A percentile compares a stretch with the other conserved stretches of the same genome.
These are phyloP conservation scores for Periophthalmus modestus DNA, from an alignment of 2,113 vertebrate genomes.

Conservation along the genomic window DNA sequence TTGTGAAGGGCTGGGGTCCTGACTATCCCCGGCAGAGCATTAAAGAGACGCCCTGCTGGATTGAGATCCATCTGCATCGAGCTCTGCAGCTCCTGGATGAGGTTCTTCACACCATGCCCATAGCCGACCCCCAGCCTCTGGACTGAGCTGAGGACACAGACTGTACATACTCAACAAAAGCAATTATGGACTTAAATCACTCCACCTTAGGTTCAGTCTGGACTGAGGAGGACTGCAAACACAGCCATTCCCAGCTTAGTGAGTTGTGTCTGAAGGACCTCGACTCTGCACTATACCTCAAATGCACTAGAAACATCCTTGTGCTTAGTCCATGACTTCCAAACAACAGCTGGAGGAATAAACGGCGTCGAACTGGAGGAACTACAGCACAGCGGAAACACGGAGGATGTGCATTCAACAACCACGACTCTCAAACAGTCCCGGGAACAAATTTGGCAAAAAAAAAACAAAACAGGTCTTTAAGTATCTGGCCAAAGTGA, in stretches of 20 bases:
- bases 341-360: slow-evolving; percentile 44
- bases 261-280: slow-evolving; percentile 35
- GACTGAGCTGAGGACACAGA: slow-evolving; percentile 78
- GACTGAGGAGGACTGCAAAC: slow-evolving; percentile 38
- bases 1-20: slow-evolving; percentile 97
- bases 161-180: slow-evolving; percentile 24
- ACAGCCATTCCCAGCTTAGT: slow-evolving; percentile 23
- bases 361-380: slow-evolving; percentile 33
- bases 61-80: slow-evolving; percentile 94
- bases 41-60: slow-evolving; percentile 98
- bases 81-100: slow-evolving; percentile 96
- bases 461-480: background rate
- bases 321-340: slow-evolving; percentile 27
- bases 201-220: slow-evolving; percentile 36
- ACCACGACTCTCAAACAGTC: background rate
- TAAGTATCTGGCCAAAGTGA: slow-evolving; percentile 1
- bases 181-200: slow-evolving; percentile 5
- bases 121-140: slow-evolving; percentile 94
- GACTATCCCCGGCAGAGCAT: slow-evolving; percentile 97
- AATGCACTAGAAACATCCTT: slow-evolving; percentile 15
- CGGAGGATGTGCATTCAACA: slow-evolving; percentile 17
- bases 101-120: slow-evolving; percentile 98
- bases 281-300: slow-evolving; percentile 29
- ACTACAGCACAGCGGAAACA: slow-evolving; percentile 18
- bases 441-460: background rate